Conservation (phyloP, 2,888 invertebrate genomes). For the Nomada fucata region DNA sequence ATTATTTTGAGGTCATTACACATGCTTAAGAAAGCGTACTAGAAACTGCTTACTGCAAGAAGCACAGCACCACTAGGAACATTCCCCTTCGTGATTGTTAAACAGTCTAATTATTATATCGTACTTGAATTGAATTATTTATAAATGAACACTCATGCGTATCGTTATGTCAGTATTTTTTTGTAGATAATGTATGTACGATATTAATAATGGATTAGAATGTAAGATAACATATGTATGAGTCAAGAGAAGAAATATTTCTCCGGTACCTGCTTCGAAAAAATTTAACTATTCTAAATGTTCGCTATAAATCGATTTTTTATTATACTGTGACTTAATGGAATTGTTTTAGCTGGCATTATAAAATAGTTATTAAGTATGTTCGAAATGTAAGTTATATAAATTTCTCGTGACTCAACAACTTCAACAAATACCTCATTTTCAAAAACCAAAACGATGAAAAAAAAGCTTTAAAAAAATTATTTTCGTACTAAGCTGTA, state of each 20-base stretch:
- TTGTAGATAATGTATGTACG: slow-evolving; percentile 36
- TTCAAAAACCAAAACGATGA: not conserved
- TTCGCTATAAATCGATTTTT: too few relatives aligned
- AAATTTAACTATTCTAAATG: not conserved
- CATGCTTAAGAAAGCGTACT: not conserved
- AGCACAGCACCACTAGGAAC: not conserved
- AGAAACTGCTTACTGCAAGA: not conserved
- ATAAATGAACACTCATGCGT: slow-evolving; percentile 23
- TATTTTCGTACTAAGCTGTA: slow-evolving; percentile 5
- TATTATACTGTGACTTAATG: too few relatives aligned
- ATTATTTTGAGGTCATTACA: not conserved
- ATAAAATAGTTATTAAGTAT: not conserved
- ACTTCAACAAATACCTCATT: slow-evolving; percentile 30
- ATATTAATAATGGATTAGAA: slow-evolving; percentile 18
- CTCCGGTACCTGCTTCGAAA: not conserved
- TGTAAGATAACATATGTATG: slow-evolving; percentile 15
- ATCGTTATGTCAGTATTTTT: slow-evolving; percentile 30
- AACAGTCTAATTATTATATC: slow-evolving; percentile 38
- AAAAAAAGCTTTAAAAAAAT: not conserved
- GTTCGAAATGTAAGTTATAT: not conserved
- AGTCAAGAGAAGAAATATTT: slow-evolving; percentile 10
- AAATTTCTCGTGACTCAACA: slow-evolving; percentile 4
- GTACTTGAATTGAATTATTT: slow-evolving; percentile 21
- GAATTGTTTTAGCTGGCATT: not conserved
- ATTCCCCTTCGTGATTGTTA: slow-evolving; percentile 2